Evolutionary conservation across 1,140 invertebrate species (phyloP).

Genomic region (Pseudomyrmex flavicornis): DNA sequence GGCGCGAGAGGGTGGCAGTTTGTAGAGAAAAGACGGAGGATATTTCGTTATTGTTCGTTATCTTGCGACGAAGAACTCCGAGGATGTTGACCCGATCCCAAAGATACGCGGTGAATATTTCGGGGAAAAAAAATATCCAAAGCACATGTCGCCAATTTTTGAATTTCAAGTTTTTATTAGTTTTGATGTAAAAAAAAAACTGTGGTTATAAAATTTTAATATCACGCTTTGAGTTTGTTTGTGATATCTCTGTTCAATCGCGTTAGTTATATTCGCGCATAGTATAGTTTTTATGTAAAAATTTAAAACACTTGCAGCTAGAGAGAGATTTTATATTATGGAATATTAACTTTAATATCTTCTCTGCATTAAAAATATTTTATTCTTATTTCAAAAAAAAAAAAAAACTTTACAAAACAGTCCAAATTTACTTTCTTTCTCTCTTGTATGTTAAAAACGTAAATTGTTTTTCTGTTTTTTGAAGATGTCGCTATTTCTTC

Average conservation of each 20-base stretch:
- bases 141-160: background rate
- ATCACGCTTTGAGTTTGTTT: too few relatives aligned
- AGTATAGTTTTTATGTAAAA: too few relatives aligned
- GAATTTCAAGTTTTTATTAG: background rate
- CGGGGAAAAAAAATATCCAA: background rate
- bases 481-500: background rate
- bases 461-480: background rate
- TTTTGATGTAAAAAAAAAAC: background rate
- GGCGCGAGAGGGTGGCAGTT: slow-evolving; percentile 36
- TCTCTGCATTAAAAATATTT: background rate
- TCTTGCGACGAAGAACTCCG: background rate
- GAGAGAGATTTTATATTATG: background rate
- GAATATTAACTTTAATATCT: background rate
- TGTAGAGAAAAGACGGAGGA: slow-evolving; percentile 59
- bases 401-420: background rate
- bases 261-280: too few relatives aligned
- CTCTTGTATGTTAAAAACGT: background rate
- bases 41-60: slow-evolving; percentile 66
- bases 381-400: background rate
- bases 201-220: too few relatives aligned
- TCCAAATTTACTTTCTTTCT: too few relatives aligned
- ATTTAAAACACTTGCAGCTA: too few relatives aligned
- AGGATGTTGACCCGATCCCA: background rate
- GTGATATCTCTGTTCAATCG: too few relatives aligned
- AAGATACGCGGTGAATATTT: background rate